Evolutionary conservation across 2,797 vertebrate genomes (phyloP).

Genomic region (Sebastes oblongus): DNA sequence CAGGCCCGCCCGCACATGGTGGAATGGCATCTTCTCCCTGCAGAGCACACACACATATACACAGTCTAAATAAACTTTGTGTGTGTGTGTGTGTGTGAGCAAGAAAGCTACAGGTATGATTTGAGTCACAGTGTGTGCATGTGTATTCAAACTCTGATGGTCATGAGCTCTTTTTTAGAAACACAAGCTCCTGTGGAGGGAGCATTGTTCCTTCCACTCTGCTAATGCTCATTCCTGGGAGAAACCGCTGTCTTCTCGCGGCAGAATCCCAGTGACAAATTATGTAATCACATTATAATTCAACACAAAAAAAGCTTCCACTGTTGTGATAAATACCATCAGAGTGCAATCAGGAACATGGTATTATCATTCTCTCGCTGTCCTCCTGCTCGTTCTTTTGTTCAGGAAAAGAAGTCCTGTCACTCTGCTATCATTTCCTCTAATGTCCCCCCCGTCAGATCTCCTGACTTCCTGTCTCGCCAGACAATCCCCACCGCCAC

Average conservation of each 20-base stretch:
- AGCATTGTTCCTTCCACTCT: slow-evolving; percentile 54
- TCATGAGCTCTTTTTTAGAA: slow-evolving; percentile 57
- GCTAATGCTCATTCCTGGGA: slow-evolving; percentile 53
- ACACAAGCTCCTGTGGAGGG: slow-evolving; percentile 44
- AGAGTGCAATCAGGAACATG: slow-evolving; percentile 18
- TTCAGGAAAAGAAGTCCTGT: slow-evolving; percentile 45
- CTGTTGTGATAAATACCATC: slow-evolving; percentile 46
- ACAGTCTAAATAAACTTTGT: slow-evolving; percentile 26
- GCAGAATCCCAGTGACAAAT: slow-evolving; percentile 62
- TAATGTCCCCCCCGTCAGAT: slow-evolving; percentile 27
- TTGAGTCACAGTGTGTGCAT: not conserved
- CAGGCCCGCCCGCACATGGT: slow-evolving; percentile 94
- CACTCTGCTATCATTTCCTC: slow-evolving; percentile 29
- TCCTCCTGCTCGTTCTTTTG: slow-evolving; percentile 15
- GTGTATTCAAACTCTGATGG: slow-evolving; percentile 5
- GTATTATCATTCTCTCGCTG: slow-evolving; percentile 15
- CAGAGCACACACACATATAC: slow-evolving; percentile 25
- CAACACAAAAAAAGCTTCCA: slow-evolving; percentile 46
- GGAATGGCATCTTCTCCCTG: slow-evolving; percentile 98
- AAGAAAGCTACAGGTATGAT: slow-evolving; percentile 12
- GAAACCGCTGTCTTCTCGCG: slow-evolving; percentile 49
- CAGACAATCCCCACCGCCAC: slow-evolving; percentile 24
- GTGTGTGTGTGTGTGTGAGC: not conserved
- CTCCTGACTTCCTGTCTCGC: slow-evolving; percentile 32
- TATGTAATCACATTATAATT: slow-evolving; percentile 73